These are phyloP conservation scores for Ochlodes sylvanus DNA, from an alignment of 2,888 invertebrate species.

Conservation along the genomic window DNA sequence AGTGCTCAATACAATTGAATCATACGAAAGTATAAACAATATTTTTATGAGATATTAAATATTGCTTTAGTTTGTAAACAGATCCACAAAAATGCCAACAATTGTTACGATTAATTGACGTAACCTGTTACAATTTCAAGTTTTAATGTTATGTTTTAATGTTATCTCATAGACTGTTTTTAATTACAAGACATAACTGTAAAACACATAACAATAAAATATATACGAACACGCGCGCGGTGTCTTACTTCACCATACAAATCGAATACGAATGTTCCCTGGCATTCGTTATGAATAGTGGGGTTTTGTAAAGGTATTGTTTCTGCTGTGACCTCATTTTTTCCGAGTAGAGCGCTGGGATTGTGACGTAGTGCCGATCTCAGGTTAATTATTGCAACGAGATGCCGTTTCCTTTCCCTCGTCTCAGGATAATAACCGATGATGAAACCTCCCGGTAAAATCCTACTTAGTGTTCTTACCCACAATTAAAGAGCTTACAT, in stretches of 20 bases:
- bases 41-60: too few species aligned
- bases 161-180: too few species aligned
- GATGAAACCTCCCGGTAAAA: constrained; percentile 39
- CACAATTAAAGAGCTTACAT: neutral
- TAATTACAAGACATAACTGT: neutral
- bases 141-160: too few species aligned
- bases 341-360: constrained; percentile 52
- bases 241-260: constrained; percentile 18
- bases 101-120: too few species aligned
- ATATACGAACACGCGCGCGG: neutral
- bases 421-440: constrained; percentile 51
- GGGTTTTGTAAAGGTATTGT: constrained; percentile 52
- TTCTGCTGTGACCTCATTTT: constrained; percentile 62
- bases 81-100: too few species aligned
- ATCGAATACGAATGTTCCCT: constrained; percentile 35
- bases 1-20: too few species aligned
- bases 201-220: constrained; percentile 3
- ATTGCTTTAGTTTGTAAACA: too few species aligned
- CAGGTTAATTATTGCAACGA: constrained; percentile 62
- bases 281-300: constrained; percentile 34
- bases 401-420: constrained; percentile 42
- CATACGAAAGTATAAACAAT: too few species aligned
- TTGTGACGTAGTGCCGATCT: constrained; percentile 58
- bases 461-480: neutral
- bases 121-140: too few species aligned